Conservation (phyloP, 2,888 invertebrate species). For the Drosophila phalerata region DNA sequence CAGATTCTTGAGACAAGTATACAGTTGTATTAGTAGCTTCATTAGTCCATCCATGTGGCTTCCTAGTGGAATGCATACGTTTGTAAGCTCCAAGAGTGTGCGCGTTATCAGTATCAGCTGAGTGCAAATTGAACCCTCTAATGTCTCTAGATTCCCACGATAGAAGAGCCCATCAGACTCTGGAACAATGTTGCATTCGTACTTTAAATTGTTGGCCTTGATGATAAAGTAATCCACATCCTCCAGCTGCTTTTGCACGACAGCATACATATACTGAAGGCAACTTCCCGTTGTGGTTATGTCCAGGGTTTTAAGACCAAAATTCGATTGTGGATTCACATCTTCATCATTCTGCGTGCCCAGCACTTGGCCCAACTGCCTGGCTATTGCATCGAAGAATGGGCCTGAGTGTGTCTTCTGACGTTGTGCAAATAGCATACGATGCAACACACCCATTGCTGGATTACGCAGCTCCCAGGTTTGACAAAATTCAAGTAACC, state of each 20-base stretch:
- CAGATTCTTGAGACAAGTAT: conserved; percentile 86
- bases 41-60: conserved; percentile 87
- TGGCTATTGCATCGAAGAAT: conserved; percentile 82
- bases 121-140: conserved; percentile 87
- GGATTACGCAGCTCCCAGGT: conserved; percentile 72
- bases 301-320: conserved; percentile 81
- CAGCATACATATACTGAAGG: conserved; percentile 75
- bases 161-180: conserved; percentile 85
- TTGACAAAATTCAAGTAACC: conserved; percentile 83
- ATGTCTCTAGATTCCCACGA: conserved; percentile 86
- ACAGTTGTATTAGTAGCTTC: conserved; percentile 87
- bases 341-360: conserved; percentile 69
- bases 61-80: conserved; percentile 86
- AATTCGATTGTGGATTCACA: conserved; percentile 28
- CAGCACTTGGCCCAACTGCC: conserved; percentile 79
- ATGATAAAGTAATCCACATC: conserved; percentile 84
- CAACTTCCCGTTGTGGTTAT: conserved; percentile 75
- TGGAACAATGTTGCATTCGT: conserved; percentile 85
- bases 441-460: conserved; percentile 81
- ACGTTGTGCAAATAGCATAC: conserved; percentile 82
- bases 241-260: conserved; percentile 82
- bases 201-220: conserved; percentile 86
- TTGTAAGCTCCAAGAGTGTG: conserved; percentile 86
- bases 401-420: conserved; percentile 84
- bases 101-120: conserved; percentile 87